Evolutionary conservation across 2,797 vertebrate genomes (phyloP).

Genomic region (Aplochiton taeniatus): DNA sequence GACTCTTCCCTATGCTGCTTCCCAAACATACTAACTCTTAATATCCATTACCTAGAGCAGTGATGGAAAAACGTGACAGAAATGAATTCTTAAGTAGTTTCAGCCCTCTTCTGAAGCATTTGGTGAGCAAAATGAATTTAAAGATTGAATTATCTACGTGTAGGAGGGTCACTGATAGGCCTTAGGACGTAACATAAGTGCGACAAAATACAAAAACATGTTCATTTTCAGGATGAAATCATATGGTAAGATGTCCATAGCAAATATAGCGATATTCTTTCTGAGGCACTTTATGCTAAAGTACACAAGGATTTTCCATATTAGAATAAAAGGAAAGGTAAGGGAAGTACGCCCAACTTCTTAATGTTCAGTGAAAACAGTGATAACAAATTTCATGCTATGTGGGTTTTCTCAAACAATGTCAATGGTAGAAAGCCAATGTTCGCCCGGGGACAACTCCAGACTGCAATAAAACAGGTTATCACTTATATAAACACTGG

Average conservation of each 20-base stretch:
- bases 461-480: conserved; percentile 61
- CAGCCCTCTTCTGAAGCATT: neutral
- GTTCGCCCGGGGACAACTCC: conserved; percentile 43
- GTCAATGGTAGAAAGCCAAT: conserved; percentile 33
- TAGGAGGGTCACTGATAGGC: no score
- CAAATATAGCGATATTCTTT: no score
- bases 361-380: neutral
- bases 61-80: neutral
- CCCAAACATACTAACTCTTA: no score
- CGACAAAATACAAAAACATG: no score
- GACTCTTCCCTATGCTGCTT: neutral
- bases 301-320: no score
- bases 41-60: neutral
- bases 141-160: conserved; percentile 9
- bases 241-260: no score
- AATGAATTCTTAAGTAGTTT: neutral
- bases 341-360: neutral
- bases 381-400: conserved; percentile 15
- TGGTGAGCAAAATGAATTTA: conserved; percentile 11
- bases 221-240: no score
- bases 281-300: no score
- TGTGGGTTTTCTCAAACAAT: conserved; percentile 6
- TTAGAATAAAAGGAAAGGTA: neutral
- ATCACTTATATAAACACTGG: conserved; percentile 63
- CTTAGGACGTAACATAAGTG: no score